Conservation (phyloP, 2,113 vertebrate genomes). For the Sclerurus mexicanus region DNA sequence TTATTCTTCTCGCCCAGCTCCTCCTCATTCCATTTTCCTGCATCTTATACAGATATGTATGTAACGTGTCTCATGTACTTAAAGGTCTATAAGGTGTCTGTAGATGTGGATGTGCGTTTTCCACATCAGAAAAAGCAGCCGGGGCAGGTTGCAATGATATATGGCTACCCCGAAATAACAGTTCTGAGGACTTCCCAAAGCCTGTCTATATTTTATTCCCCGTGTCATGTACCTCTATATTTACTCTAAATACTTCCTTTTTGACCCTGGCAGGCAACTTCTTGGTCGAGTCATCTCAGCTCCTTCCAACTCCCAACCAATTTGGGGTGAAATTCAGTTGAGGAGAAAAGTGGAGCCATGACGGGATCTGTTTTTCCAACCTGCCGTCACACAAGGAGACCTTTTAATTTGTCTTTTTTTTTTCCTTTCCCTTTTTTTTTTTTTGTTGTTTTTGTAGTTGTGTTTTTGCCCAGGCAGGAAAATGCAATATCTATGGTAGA, state of each 20-base stretch:
- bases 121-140: not conserved
- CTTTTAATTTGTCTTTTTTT: not conserved
- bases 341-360: not conserved
- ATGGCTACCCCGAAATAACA: not conserved
- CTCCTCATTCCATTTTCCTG: not conserved
- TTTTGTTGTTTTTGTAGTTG: not conserved
- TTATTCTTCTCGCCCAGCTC: not conserved
- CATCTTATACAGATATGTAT: accelerated
- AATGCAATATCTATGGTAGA: too few relatives aligned
- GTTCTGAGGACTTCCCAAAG: not conserved
- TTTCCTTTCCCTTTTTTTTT: accelerated
- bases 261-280: not conserved
- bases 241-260: not conserved
- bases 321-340: not conserved
- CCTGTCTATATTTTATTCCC: not conserved
- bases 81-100: accelerated
- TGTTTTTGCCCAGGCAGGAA: not conserved
- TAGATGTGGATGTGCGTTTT: not conserved
- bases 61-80: accelerated
- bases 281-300: not conserved
- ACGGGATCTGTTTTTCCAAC: not conserved
- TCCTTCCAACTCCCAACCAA: not conserved
- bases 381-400: not conserved
- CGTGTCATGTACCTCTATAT: not conserved
- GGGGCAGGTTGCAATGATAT: not conserved